Conservation (phyloP, 2,113 vertebrate genomes). For the Bos javanicus region DNA sequence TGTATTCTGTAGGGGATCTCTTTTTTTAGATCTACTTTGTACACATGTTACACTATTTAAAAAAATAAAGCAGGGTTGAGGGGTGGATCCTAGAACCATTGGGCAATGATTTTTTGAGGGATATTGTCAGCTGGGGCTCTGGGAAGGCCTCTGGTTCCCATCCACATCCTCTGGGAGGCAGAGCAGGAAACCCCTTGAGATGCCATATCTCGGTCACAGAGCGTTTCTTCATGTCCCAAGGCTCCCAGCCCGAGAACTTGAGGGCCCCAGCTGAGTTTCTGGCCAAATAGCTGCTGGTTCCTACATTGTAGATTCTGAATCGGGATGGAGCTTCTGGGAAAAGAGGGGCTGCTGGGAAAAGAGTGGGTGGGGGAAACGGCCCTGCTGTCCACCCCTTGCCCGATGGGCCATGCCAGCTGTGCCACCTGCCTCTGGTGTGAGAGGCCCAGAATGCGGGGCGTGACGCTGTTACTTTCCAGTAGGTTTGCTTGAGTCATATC, state of each 20-base stretch:
- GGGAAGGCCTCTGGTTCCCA: neutral
- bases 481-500: no score
- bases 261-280: neutral
- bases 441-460: rapidly evolving
- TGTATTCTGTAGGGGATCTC: neutral
- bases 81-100: neutral
- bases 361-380: neutral
- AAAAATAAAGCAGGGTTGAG: rapidly evolving
- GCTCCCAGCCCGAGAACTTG: rapidly evolving
- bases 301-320: neutral
- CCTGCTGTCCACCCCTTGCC: rapidly evolving
- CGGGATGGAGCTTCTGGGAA: neutral
- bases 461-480: rapidly evolving
- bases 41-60: neutral
- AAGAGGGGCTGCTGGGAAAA: neutral
- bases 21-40: neutral
- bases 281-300: neutral
- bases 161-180: neutral
- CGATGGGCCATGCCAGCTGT: rapidly evolving
- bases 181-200: neutral
- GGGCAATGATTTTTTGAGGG: neutral
- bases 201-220: rapidly evolving
- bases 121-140: rapidly evolving
- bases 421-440: rapidly evolving
- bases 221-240: rapidly evolving